These are phyloP conservation scores for Amphiprion percula DNA, from an alignment of 2,113 vertebrate species.

Conservation along the genomic window DNA sequence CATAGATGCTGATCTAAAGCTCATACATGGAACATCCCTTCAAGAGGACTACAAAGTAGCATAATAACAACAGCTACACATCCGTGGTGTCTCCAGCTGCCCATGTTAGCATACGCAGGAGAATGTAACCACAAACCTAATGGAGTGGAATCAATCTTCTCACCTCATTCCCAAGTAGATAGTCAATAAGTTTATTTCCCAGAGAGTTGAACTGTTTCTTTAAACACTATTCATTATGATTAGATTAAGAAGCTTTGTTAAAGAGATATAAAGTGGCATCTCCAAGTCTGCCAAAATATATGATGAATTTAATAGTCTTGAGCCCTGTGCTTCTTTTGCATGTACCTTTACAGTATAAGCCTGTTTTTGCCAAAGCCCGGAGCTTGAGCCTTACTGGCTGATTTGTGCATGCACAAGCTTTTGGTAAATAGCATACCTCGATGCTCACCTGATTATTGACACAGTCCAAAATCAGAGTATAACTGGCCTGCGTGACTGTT, in stretches of 20 bases:
- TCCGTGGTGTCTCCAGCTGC: too few species aligned
- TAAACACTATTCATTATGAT: conserved; percentile 36
- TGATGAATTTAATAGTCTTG: conserved; percentile 35
- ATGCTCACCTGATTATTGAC: conserved; percentile 41
- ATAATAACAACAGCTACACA: too few species aligned
- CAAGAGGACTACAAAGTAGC: too few species aligned
- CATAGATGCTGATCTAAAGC: too few species aligned
- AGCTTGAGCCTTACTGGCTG: conserved; percentile 65
- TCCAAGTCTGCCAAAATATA: conserved; percentile 35
- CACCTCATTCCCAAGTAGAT: conserved; percentile 5
- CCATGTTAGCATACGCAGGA: too few species aligned
- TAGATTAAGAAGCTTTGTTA: conserved; percentile 62
- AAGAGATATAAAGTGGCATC: conserved; percentile 47
- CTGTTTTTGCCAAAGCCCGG: conserved; percentile 70
- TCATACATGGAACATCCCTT: too few species aligned
- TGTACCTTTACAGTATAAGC: conserved; percentile 72
- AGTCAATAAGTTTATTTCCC: conserved; percentile 16
- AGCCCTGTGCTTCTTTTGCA: conserved; percentile 71
- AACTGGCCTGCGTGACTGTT: conserved; percentile 46
- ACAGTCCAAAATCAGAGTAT: conserved; percentile 50
- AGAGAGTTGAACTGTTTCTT: conserved; percentile 29
- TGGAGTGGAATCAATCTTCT: neutral
- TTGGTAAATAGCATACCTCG: conserved; percentile 56
- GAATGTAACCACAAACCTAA: too few species aligned
- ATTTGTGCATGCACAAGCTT: conserved; percentile 78